Evolutionary conservation across 1,140 invertebrate genomes (phyloP), one percentile per base, ranked within the genome.

Genomic region (Euura lappo): DNA sequence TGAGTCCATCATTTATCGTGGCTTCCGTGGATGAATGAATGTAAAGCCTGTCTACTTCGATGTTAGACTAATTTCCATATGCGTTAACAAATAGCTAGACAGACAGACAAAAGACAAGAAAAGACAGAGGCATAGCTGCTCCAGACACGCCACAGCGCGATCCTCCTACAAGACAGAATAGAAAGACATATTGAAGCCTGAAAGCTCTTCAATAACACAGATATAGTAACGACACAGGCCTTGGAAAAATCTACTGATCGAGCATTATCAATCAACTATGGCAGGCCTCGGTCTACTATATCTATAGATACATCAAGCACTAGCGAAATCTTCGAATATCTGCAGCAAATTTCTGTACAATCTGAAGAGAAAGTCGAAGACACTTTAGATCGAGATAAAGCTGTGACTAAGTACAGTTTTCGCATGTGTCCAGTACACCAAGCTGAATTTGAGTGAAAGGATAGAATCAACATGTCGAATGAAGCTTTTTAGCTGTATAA

Each of bases 61-160:
- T 8, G 66, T 68, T 68, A 68, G 66, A 68, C 66, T 68, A 68
- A 68, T 68, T 68, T 42, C 42, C 66, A 68, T 68, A 68, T 5
- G 66, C 66, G 66, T 68, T 68, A 68, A 68, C 28, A 68, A 8
- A 68, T 8, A 44, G 8, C 8, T 28, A 68, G 42, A 44, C 10
- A 68, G 44, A 68, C 11, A 42, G 28, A 68, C 66, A 68, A 44
- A 42, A 42, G 8, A 3, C 11, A 42, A 8, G 44, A 28, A 68
- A 42, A 68, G 42, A 68, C 5, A 42, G 66, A 68, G 66, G 45
- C 51, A 60, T 60, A 70, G 45, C 11, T 70, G 4, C 69, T 70
- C 45, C 69, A 70, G 69, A 8, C 69, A 44, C 6, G 45, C 45
- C 69, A 44, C 69, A 70, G 45, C 11, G 45, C 44, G 28, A 68